Conservation (phyloP, 2,113 vertebrate species). For the Petaurus breviceps region DNA sequence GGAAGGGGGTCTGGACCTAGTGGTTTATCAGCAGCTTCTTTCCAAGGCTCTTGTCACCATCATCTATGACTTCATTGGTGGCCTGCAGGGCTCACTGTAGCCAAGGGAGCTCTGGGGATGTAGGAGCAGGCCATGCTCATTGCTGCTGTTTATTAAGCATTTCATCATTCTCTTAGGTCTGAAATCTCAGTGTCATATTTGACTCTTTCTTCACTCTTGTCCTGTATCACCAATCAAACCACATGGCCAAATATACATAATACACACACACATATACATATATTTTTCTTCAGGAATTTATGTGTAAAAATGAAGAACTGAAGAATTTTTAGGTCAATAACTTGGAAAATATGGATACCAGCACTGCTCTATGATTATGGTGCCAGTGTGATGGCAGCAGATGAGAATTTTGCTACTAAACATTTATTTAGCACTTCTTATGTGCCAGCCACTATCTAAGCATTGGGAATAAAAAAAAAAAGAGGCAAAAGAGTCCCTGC, state of each 20-base stretch:
- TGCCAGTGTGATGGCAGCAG: not conserved
- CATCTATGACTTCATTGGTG: too few relatives aligned
- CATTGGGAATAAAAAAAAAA: not conserved
- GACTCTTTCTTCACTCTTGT: not conserved
- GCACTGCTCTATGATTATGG: not conserved
- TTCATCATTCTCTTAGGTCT: not conserved
- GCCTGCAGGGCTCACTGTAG: not conserved
- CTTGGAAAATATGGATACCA: not conserved
- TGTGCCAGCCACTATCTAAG: not conserved
- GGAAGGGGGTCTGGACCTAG: not conserved
- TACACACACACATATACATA: not conserved
- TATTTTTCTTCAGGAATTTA: not conserved
- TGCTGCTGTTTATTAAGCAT: not conserved
- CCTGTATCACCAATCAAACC: not conserved
- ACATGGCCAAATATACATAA: not conserved
- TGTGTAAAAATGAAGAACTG: not conserved
- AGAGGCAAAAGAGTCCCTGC: not conserved
- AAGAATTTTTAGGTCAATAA: not conserved
- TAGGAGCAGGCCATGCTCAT: not conserved
- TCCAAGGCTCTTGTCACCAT: not conserved
- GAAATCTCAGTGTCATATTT: not conserved
- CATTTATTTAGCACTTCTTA: not conserved
- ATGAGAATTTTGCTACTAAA: not conserved
- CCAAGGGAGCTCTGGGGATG: not conserved
- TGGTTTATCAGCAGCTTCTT: not conserved